Base-by-base conservation (phyloP, 1,140 invertebrate genomes). In the Gonatopus flavifemur region DNA sequence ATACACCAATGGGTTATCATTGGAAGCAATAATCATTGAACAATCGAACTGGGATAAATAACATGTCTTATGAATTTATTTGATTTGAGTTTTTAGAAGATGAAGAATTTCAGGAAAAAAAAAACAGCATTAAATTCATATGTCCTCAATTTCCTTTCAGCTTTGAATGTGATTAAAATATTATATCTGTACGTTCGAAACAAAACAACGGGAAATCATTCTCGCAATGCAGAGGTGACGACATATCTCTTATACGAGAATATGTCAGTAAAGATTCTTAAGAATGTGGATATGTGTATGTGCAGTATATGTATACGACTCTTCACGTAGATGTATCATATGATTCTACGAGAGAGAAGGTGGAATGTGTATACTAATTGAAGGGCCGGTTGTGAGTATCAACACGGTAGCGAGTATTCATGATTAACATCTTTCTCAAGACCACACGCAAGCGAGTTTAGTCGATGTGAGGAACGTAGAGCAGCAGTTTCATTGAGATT, bases 401-500 rank as follows among this genome's bases (percentile, higher is more conserved):
- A 67, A 54, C 63, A 75, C 74, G 69, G 74, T 75, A 77, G 73
- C 72, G 54, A 64, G 64, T 50, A n/a, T 55, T 50, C 52, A 53
- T 62, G 70, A 77, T 77, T 77, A 77, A 72, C 75, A 77, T 72
- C 71, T 77, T n/a, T 24, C 39, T 20, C 30, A 20, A 64, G 72
- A 69, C 74, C 74, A 76, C 75, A 75, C 74, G 64, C 67, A 59
- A n/a, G n/a, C n/a, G n/a, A n/a, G n/a, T n/a, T n/a, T n/a, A n/a
- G n/a, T n/a, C n/a, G n/a, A n/a, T n/a, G n/a, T n/a, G n/a, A n/a
- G n/a, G n/a, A n/a, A n/a, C n/a, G n/a, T n/a, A n/a, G n/a, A n/a
- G 59, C 30, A 62, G 47, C 45, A 15, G 30, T 45, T 64, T 54
- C 41, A 59, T 47, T 30, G 20, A 41, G 38, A 18, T 32, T 22